Base-by-base conservation (phyloP, 2,113 vertebrate species). In the Machaerirhynchus nigripectus region DNA sequence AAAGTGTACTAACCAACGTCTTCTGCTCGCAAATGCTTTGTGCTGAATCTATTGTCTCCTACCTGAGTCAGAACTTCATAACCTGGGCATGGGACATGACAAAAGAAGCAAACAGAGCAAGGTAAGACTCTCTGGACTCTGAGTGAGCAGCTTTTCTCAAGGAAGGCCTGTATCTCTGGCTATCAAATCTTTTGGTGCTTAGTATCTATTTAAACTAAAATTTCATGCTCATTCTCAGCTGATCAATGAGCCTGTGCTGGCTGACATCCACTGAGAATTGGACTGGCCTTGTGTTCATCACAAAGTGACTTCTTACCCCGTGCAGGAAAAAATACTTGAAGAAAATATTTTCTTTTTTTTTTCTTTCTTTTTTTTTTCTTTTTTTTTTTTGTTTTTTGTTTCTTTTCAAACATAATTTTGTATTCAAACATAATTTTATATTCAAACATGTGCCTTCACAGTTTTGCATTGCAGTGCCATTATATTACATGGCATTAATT, bases 11-110 rank as follows among this genome's bases (percentile, higher is more conserved):
- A 97, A 98, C 99, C 97, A 99, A 99, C 13, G 99, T 99, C 83
- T 99, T 99, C 98, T 99, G 99, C 98, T 99, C 99, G 93, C 99
- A 99, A 97, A 99, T 99, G 99, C 99, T 99, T 97, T 99, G 99
- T 97, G 99, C 99, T 60, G 99, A 99, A 95, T 99, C 99, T 93
- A 99, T 99, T 94, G 99, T 99, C 93, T 99, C 99, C 76, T 99
- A 99, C 93, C 98, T 99, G 98, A 99, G 99, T 98, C 99, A 99
- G 98, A 99, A 99, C 98, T 99, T 99, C 98, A 99, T 99, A 97
- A 99, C 99, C 94, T 99, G 99, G 99, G 99, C 99, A 37, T 99
- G 99, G 99, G 99, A 99, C 79, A 98, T 99, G 98, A 99, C 99
- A 97, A 99, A 99, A 98, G 99, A 99, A 94, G 97, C 99, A 80